Conservation (phyloP, 1,140 invertebrate species). For the Stegodyphus mimosarum region DNA sequence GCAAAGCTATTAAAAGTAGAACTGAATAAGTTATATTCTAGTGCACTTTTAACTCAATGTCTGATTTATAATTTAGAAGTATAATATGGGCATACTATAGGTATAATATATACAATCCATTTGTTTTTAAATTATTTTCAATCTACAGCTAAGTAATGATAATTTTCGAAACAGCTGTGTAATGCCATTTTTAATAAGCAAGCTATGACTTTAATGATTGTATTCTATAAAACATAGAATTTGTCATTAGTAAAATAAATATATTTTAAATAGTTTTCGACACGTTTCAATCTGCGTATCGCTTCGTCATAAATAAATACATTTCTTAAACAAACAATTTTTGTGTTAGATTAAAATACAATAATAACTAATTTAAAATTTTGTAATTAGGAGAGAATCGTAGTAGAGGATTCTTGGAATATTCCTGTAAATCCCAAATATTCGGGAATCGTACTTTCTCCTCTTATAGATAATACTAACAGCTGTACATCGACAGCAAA, state of each 20-base stretch:
- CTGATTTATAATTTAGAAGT: neutral
- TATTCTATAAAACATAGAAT: neutral
- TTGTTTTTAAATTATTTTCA: neutral
- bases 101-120: neutral
- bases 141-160: neutral
- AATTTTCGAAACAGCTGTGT: neutral
- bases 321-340: neutral
- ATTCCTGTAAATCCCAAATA: neutral
- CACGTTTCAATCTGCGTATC: neutral
- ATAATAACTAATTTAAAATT: neutral
- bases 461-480: too few species aligned
- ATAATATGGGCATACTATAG: neutral
- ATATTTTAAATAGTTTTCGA: neutral
- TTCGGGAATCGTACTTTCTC: neutral
- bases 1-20: neutral
- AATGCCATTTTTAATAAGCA: neutral
- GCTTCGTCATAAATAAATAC: neutral
- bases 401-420: too few species aligned
- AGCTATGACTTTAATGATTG: too few species aligned
- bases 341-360: neutral
- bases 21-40: neutral
- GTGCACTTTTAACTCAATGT: neutral
- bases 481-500: too few species aligned
- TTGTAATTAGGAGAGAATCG: neutral
- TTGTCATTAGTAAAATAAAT: neutral